Evolutionary conservation across 2,797 vertebrate genomes (phyloP).

Genomic region (Rhinogobio ventralis): DNA sequence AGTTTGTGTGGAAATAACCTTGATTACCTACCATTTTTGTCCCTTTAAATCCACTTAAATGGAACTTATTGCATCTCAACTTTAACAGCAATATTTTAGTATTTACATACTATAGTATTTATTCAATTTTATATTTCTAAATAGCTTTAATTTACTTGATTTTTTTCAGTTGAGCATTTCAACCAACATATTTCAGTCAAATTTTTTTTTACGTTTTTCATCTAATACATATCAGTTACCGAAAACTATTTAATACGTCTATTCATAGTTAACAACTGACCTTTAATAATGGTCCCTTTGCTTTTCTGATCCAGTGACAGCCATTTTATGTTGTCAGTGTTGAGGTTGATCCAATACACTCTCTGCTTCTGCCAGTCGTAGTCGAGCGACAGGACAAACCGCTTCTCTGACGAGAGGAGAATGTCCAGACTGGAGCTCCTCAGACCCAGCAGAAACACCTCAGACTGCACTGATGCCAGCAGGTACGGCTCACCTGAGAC

Average conservation of each 20-base stretch:
- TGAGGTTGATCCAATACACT: slow-evolving; percentile 87
- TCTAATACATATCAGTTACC: not conserved
- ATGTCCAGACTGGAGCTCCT: slow-evolving; percentile 78
- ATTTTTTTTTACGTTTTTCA: not conserved
- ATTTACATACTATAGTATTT: not conserved
- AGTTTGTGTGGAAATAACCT: too few species aligned
- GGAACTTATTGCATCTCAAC: not conserved
- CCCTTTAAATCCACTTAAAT: not conserved
- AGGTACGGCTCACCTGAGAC: slow-evolving; percentile 81
- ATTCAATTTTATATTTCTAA: too few species aligned
- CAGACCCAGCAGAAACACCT: slow-evolving; percentile 82
- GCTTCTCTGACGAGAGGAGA: slow-evolving; percentile 77
- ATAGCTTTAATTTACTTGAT: not conserved
- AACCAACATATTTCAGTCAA: too few species aligned
- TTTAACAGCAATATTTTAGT: not conserved
- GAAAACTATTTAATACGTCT: not conserved
- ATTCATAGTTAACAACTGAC: slow-evolving; percentile 66
- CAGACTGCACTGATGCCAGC: slow-evolving; percentile 82
- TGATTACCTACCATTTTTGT: not conserved
- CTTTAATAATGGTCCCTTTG: slow-evolving; percentile 85
- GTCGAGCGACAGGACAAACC: slow-evolving; percentile 83
- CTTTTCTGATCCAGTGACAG: slow-evolving; percentile 79
- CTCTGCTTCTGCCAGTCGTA: slow-evolving; percentile 86
- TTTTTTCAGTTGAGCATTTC: not conserved
- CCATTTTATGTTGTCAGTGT: slow-evolving; percentile 86